phyloP scores from a whole-genome alignment of 2,113 vertebrate species.

The Pelmatolapia mariae region DNA sequence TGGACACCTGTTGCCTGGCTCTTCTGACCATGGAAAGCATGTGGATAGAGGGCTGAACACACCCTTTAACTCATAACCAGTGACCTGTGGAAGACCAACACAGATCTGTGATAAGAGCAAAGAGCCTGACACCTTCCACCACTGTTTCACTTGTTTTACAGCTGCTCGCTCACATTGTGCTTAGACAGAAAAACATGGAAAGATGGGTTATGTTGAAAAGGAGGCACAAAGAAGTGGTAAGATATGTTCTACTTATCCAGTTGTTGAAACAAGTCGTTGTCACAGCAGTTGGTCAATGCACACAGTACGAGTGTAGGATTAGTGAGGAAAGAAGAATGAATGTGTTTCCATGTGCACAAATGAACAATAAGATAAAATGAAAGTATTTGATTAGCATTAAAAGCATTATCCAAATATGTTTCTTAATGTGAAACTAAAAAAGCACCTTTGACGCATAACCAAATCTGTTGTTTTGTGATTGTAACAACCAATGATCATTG shows the following conservation, averaged over 20 bases:
- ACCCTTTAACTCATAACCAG: not conserved
- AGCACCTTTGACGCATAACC: not conserved
- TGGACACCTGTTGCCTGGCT: slow-evolving; percentile 77
- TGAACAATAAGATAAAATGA: not conserved
- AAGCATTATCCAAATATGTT: not conserved
- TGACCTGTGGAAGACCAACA: not conserved
- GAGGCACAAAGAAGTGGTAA: not conserved
- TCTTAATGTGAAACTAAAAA: not conserved
- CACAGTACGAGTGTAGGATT: not conserved
- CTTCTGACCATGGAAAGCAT: slow-evolving; percentile 45
- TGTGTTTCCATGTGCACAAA: not conserved
- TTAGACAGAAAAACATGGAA: not conserved
- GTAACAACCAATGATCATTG: not conserved
- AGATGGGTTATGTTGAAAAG: not conserved
- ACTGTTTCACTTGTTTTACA: not conserved
- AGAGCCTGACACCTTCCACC: not conserved
- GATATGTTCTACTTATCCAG: not conserved
- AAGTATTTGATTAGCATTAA: not conserved
- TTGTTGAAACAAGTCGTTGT: not conserved
- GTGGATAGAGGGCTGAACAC: slow-evolving; percentile 24
- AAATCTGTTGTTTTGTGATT: not conserved
- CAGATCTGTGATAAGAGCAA: slow-evolving; percentile 5
- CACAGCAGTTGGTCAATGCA: not conserved
- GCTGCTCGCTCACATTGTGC: not conserved
- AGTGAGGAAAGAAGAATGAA: not conserved